Evolutionary conservation across 2,888 invertebrate genomes (phyloP), one percentile per base, ranked within the genome.

Genomic region (Tetrapedia diversipes): DNA sequence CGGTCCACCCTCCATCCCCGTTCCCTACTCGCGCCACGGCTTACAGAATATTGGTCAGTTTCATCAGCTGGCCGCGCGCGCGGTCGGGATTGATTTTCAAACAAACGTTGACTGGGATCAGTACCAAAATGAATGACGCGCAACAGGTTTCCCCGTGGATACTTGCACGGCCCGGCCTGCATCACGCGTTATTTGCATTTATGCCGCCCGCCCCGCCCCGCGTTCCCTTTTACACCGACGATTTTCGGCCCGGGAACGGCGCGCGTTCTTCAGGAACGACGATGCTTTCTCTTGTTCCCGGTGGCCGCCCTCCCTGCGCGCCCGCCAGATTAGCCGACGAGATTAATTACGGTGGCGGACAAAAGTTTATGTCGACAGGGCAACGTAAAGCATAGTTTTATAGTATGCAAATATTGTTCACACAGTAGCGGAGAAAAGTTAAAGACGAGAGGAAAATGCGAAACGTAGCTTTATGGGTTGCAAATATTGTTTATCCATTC

Each of bases 71-170:
- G 51, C 59, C 66, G 73, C n/a, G 41, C 41, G n/a, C n/a, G n/a
- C 57, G 27, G 29, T 27, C 41, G 67, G 69, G 83, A 84, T 81
- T 81, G 82, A 82, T 68, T 81, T 79, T 85, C 78, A 76, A 81
- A 78, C 82, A 82, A 84, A 83, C 85, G 86, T 86, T 85, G 85
- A 85, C 85, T 84, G 87, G n/a, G 87, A 87, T 88, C 88, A 86
- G 88, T 88, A 88, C 85, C 84, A 86, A 88, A 88, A 88, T 88
- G 88, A 88, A 88, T 87, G 88, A 88, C 86, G 88, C 88, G 88
- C 88, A 88, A 88, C 88, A 88, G 88, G 88, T 84, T n/a, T 49
- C 43, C 60, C 80, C 69, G 83, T 75, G 82, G 39, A 87, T 84
- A 84, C 86, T 87, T 86, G 86, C 83, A 84, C 84, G 84, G 77